Conservation (phyloP, 2,797 vertebrate species). For the Lithobates pipiens region DNA sequence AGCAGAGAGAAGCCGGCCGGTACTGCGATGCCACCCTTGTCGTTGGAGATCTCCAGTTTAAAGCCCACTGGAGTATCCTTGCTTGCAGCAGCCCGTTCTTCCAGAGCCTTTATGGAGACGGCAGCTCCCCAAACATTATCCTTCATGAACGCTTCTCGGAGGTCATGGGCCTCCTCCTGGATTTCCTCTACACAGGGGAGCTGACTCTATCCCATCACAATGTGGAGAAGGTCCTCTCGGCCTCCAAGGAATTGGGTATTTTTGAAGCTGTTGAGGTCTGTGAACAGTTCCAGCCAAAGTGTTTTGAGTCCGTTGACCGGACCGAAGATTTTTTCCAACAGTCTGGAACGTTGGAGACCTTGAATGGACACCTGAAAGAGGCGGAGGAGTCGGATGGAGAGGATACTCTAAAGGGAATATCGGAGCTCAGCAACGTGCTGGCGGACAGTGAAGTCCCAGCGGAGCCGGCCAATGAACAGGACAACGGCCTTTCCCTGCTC, state of each 20-base stretch:
- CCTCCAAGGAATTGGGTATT: slow-evolving; percentile 83
- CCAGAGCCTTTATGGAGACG: slow-evolving; percentile 72
- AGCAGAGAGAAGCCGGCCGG: too few species aligned
- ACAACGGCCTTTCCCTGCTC: slow-evolving; percentile 60
- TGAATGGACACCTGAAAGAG: slow-evolving; percentile 49
- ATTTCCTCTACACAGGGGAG: slow-evolving; percentile 92
- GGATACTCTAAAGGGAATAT: slow-evolving; percentile 49
- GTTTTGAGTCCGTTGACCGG: slow-evolving; percentile 34
- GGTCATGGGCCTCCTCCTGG: slow-evolving; percentile 88
- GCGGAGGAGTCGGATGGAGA: slow-evolving; percentile 58
- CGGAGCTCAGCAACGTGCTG: slow-evolving; percentile 12
- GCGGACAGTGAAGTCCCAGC: slow-evolving; percentile 35
- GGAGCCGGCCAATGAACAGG: slow-evolving; percentile 52
- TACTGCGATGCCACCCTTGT: too few species aligned
- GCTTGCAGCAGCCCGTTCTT: slow-evolving; percentile 91
- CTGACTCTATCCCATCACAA: slow-evolving; percentile 82
- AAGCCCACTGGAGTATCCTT: slow-evolving; percentile 89
- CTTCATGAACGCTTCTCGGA: slow-evolving; percentile 83
- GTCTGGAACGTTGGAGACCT: slow-evolving; percentile 22
- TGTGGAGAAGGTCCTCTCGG: slow-evolving; percentile 81
- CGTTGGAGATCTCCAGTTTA: too few species aligned
- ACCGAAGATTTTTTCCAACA: slow-evolving; percentile 26
- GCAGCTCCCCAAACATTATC: slow-evolving; percentile 69
- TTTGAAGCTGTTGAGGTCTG: slow-evolving; percentile 82
- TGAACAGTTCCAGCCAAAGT: slow-evolving; percentile 71